Evolutionary conservation across 1,140 invertebrate species (phyloP).

Genomic region (Eumeta japonica): DNA sequence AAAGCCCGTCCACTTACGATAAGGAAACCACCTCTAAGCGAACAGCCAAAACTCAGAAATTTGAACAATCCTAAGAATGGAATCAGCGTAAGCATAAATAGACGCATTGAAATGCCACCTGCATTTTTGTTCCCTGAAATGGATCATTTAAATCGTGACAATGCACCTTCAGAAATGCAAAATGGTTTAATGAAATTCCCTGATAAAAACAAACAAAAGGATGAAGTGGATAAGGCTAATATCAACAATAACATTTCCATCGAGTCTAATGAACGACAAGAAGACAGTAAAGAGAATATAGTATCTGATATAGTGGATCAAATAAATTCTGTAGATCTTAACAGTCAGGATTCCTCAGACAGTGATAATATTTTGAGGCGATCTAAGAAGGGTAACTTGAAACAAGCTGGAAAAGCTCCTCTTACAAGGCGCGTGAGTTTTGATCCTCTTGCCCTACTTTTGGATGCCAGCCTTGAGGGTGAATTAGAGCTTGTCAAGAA

Average conservation of each 20-base stretch:
- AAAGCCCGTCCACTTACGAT: constrained; percentile 77
- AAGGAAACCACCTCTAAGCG: constrained; percentile 72
- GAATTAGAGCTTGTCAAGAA: constrained; percentile 96
- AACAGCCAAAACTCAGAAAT: constrained; percentile 73
- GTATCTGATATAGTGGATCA: constrained; percentile 50
- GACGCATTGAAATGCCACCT: constrained; percentile 79
- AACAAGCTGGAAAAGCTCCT: constrained; percentile 69
- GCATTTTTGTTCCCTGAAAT: constrained; percentile 77
- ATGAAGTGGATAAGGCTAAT: constrained; percentile 39
- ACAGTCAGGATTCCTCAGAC: constrained; percentile 55
- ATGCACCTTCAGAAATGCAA: constrained; percentile 23
- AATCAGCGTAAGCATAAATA: constrained; percentile 68
- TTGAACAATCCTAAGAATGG: constrained; percentile 54
- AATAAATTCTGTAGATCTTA: constrained; percentile 52
- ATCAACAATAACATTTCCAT: constrained; percentile 42
- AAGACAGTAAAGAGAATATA: constrained; percentile 56
- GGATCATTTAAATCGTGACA: constrained; percentile 48
- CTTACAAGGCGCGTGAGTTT: constrained; percentile 87
- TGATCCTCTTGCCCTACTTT: constrained; percentile 91
- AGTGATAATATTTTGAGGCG: constrained; percentile 62
- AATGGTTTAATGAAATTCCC: constrained; percentile 28
- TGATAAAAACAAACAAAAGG: constrained; percentile 36
- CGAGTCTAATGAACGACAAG: constrained; percentile 30
- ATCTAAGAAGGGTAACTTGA: constrained; percentile 74
- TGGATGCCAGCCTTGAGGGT: constrained; percentile 97